A percentile compares a stretch with the other conserved stretches of the same genome.
Evolutionary conservation across 2,888 invertebrate species (phyloP).

Genomic region (Sycophila texana): DNA sequence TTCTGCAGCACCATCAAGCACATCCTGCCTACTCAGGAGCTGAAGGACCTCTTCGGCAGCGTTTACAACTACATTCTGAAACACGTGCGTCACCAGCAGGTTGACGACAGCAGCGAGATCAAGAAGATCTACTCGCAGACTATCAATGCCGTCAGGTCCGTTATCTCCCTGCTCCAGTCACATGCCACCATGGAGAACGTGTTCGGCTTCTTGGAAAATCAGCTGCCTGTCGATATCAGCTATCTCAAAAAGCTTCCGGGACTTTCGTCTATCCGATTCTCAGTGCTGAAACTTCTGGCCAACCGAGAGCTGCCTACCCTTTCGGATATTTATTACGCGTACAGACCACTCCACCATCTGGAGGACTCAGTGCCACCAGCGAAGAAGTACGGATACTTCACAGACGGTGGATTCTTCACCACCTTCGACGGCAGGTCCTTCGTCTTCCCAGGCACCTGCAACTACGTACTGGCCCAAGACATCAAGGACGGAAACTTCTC

Average conservation of each 20-base stretch:
- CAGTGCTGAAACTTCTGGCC: constrained; percentile 79
- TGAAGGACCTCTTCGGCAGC: constrained; percentile 79
- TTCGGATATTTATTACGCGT: constrained; percentile 78
- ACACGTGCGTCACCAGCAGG: constrained; percentile 74
- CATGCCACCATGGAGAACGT: constrained; percentile 73
- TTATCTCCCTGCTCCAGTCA: constrained; percentile 75
- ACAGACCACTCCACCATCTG: constrained; percentile 77
- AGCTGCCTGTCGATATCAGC: constrained; percentile 72
- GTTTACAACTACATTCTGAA: constrained; percentile 79
- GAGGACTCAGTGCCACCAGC: constrained; percentile 82
- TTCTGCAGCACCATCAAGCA: constrained; percentile 78
- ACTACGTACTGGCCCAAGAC: constrained; percentile 90
- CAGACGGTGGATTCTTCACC: constrained; percentile 90
- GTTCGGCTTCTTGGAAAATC: constrained; percentile 70
- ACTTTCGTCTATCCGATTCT: constrained; percentile 79
- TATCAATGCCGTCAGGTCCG: constrained; percentile 79
- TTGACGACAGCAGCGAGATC: constrained; percentile 81
- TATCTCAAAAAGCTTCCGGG: constrained; percentile 77
- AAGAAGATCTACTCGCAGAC: constrained; percentile 80
- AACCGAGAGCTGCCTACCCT: constrained; percentile 80
- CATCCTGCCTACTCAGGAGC: constrained; percentile 81
- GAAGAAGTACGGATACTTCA: constrained; percentile 79
- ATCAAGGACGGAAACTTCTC: constrained; percentile 91
- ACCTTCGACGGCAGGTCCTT: constrained; percentile 91
- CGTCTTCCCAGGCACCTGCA: constrained; percentile 88